Evolutionary conservation across 2,888 invertebrate species (phyloP), one percentile per base, ranked within the genome.

Genomic region (Agelastica alni): DNA sequence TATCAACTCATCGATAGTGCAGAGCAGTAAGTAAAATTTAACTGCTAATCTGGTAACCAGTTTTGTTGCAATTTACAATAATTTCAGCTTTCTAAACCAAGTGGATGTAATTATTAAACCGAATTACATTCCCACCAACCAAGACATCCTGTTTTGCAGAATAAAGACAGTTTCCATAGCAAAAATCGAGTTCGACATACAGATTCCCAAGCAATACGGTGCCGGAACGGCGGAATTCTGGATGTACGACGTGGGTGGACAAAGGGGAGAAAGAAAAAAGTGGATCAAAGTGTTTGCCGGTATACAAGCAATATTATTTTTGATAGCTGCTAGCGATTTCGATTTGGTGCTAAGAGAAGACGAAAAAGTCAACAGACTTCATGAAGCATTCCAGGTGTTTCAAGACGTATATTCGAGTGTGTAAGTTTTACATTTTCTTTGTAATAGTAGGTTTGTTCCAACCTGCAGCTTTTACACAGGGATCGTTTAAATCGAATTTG

Each of bases 231-330:
- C 89, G 66, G 82, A 84, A 17, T 89, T 90, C 70, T 87, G 87
- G 81, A 89, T 92, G 85, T 91, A 86, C 65, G 92, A 92, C 70
- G 92, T 92, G 0, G 92, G 92, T 0, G 92, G 92, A 0, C 92
- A 92, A 72, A 77, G 88, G 51, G 91, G 90, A 7, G 88, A 91
- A 69, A 78, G 91, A 51, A 87, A 87, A 64, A 91, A 91, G 73
- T 92, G 92, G 92, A 90, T 92, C 63, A 68, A 68, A 58, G 89
- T 88, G 1, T 92, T 92, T 68, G 91, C 90, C 72, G 90, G 89
- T 2, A 89, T 91, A 61, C 84, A 89, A 64, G 90, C 90, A 0
- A 87, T 92, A 42, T 81, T 92, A 72, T 92, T 91, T 72, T 74
- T 92, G 53, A 88, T 89, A 17, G 90, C 91, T 1, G 85, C 86